A percentile compares a stretch with the other conserved stretches of the same genome.
Conservation (phyloP, 2,113 vertebrate species). For the Spheniscus mendiculus region DNA sequence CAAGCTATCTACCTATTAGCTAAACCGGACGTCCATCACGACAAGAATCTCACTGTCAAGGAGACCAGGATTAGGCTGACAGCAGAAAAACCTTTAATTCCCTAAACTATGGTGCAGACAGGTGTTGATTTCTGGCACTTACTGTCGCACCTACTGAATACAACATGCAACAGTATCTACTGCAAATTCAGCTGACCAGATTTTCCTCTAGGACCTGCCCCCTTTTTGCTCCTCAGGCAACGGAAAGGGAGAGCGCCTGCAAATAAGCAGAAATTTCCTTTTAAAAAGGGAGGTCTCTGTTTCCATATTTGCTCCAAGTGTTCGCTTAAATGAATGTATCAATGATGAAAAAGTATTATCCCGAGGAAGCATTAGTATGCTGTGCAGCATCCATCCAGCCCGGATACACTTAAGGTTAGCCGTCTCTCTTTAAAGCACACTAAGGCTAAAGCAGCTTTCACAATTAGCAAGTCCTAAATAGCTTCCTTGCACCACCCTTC, state of each 20-base stretch:
- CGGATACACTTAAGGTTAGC: neutral
- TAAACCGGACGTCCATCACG: neutral
- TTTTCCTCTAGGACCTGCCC: neutral
- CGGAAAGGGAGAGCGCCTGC: neutral
- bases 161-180: accelerated
- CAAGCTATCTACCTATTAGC: neutral
- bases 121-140: neutral
- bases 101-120: neutral
- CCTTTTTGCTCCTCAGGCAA: neutral
- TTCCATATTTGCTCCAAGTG: neutral
- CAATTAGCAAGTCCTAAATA: neutral
- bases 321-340: neutral
- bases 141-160: neutral
- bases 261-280: neutral
- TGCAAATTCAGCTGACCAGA: neutral
- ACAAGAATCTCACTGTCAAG: neutral
- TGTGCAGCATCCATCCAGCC: neutral
- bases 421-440: neutral
- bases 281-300: neutral
- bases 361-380: neutral
- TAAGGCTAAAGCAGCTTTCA: neutral
- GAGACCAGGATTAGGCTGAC: neutral
- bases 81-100: neutral
- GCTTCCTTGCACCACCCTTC: neutral
- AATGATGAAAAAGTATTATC: neutral